Evolutionary conservation across 2,888 invertebrate genomes (phyloP).

Genomic region (Pardosa pseudoannulata): DNA sequence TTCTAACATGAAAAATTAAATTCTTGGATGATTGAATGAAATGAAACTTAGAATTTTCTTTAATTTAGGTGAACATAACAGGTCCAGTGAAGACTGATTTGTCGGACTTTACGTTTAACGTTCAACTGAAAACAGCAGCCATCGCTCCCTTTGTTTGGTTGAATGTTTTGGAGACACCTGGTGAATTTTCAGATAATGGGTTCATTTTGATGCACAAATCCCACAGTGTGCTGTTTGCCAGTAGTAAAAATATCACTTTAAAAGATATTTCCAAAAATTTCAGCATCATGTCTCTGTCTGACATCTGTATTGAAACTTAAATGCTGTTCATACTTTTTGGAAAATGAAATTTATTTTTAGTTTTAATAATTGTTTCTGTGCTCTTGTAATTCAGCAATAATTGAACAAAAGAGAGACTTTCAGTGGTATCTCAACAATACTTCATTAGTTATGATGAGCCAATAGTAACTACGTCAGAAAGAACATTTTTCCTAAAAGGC

Average conservation of each 20-base stretch:
- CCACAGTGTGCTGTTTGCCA: constrained; percentile 23
- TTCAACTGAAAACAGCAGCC: constrained; percentile 74
- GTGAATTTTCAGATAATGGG: constrained; percentile 87
- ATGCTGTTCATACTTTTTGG: no score
- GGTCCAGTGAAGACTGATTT: constrained; percentile 40
- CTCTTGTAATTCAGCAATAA: no score
- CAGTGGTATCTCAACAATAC: no score
- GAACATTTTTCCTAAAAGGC: no score
- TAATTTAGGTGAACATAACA: constrained; percentile 74
- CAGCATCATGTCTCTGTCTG: constrained; percentile 25
- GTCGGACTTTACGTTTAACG: constrained; percentile 40
- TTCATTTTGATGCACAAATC: constrained; percentile 78
- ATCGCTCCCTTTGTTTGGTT: constrained; percentile 83
- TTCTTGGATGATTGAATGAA: no score
- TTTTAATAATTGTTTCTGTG: no score
- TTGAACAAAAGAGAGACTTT: no score
- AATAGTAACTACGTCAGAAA: no score
- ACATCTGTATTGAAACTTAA: constrained; percentile 32
- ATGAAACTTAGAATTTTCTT: no score
- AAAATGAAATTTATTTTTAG: no score
- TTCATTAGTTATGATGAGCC: no score
- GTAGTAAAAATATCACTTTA: background rate
- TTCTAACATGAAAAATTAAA: no score
- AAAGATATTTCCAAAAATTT: constrained; percentile 14
- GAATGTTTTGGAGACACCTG: constrained; percentile 78